Conservation (phyloP, 1,140 invertebrate species). For the Platorchestia sp. region DNA sequence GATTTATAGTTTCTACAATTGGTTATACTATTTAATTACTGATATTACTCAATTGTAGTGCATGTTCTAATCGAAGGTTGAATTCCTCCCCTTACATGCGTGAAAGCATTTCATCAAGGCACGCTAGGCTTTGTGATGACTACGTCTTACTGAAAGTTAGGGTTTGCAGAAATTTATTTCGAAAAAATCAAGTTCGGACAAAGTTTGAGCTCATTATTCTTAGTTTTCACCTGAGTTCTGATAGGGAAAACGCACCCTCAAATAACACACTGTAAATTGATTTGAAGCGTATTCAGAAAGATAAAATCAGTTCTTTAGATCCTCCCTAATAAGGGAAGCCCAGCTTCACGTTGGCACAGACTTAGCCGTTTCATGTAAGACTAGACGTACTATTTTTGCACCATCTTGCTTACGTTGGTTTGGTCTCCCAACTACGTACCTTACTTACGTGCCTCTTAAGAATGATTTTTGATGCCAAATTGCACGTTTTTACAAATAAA, state of each 20-base stretch:
- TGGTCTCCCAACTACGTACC: neutral
- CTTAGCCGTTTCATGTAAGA: neutral
- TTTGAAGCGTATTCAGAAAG: neutral
- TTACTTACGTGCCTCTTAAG: neutral
- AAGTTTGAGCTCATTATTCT: neutral
- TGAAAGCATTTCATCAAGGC: neutral
- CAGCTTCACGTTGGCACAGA: neutral
- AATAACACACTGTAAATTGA: neutral
- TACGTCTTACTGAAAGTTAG: neutral
- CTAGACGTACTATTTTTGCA: neutral
- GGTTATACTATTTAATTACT: neutral
- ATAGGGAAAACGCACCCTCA: neutral
- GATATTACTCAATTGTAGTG: neutral
- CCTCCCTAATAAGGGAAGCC: neutral
- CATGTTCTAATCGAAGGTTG: neutral
- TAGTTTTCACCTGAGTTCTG: neutral
- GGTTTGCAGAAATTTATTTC: neutral
- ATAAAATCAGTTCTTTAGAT: neutral
- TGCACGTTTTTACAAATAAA: neutral
- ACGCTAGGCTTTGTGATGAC: neutral
- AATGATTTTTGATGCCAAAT: neutral
- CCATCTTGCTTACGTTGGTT: neutral
- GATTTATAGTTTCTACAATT: too few species aligned
- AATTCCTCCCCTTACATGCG: neutral
- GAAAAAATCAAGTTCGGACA: neutral